Conservation (phyloP, 2,113 vertebrate genomes). For the Thryonomys swinderianus region DNA sequence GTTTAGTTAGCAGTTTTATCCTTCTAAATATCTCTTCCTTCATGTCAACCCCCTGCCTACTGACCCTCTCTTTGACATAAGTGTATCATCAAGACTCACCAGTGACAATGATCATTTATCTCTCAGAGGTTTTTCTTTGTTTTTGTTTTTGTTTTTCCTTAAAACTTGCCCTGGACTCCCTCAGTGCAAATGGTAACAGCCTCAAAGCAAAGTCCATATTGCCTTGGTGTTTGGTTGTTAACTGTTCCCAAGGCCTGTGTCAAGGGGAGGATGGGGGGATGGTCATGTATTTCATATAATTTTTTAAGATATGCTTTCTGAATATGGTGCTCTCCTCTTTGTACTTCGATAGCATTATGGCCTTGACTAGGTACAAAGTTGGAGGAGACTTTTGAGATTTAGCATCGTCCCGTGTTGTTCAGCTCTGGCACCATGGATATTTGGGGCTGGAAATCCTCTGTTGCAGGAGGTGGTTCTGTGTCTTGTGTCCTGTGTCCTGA, state of each 20-base stretch:
- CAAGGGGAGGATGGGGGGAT: neutral
- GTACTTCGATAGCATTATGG: neutral
- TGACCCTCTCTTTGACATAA: neutral
- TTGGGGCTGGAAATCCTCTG: neutral
- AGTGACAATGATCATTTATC: slow-evolving; percentile 25
- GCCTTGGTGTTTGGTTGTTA: slow-evolving; percentile 28
- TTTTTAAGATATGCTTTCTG: neutral
- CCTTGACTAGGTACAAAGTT: neutral
- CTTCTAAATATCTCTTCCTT: neutral
- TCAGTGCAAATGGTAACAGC: slow-evolving; percentile 1
- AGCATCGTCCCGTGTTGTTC: neutral
- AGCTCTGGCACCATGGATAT: neutral
- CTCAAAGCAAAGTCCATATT: slow-evolving; percentile 54
- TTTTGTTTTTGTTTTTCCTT: too few relatives aligned
- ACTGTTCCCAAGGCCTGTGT: neutral
- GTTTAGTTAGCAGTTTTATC: neutral
- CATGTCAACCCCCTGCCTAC: neutral
- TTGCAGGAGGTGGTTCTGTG: neutral
- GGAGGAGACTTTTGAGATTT: neutral
- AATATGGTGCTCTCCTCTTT: neutral
- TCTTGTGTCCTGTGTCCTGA: neutral
- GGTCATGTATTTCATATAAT: neutral
- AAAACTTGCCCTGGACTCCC: slow-evolving; percentile 29
- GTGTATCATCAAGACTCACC: slow-evolving; percentile 21
- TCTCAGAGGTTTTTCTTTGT: slow-evolving; percentile 1